phyloP scores from a whole-genome alignment of 2,888 invertebrate genomes.

The Sthenelais limicola region DNA sequence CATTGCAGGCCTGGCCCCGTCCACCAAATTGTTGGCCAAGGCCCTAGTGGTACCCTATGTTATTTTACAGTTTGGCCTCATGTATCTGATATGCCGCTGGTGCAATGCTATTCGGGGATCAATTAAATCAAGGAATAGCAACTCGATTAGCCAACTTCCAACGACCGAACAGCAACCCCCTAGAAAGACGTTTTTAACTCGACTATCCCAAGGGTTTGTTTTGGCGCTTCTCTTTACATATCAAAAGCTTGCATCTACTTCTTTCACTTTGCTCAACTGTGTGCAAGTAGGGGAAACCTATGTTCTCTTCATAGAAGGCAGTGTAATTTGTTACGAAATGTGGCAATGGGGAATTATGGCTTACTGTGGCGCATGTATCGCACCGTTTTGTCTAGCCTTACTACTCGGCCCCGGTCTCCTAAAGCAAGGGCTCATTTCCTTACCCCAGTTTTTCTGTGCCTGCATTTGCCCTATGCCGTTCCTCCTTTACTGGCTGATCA shows the following conservation, averaged over 20 bases:
- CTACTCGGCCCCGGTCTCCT: slow-evolving; percentile 54
- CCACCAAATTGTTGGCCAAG: slow-evolving; percentile 46
- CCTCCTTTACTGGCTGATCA: slow-evolving; percentile 50
- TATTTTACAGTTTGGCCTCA: slow-evolving; percentile 45
- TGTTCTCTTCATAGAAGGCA: slow-evolving; percentile 53
- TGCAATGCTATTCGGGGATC: slow-evolving; percentile 26
- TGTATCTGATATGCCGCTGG: slow-evolving; percentile 44
- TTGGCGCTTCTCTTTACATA: slow-evolving; percentile 53
- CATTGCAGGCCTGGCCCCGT: slow-evolving; percentile 44
- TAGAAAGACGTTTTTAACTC: slow-evolving; percentile 44
- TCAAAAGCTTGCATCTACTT: slow-evolving; percentile 53
- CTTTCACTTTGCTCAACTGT: slow-evolving; percentile 53
- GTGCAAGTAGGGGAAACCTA: slow-evolving; percentile 49
- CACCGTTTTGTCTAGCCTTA: slow-evolving; percentile 52
- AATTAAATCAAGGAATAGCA: neutral
- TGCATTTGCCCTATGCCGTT: slow-evolving; percentile 53
- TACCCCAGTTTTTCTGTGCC: slow-evolving; percentile 52
- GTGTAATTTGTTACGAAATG: slow-evolving; percentile 48
- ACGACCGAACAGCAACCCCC: neutral
- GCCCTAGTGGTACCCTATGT: slow-evolving; percentile 48
- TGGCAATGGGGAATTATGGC: slow-evolving; percentile 54
- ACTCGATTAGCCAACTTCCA: slow-evolving; percentile 3
- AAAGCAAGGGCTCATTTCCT: slow-evolving; percentile 49
- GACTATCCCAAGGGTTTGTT: slow-evolving; percentile 52
- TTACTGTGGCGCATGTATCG: slow-evolving; percentile 50